phyloP scores from a whole-genome alignment of 2,113 vertebrate species.

The Lucifuga dentata region DNA sequence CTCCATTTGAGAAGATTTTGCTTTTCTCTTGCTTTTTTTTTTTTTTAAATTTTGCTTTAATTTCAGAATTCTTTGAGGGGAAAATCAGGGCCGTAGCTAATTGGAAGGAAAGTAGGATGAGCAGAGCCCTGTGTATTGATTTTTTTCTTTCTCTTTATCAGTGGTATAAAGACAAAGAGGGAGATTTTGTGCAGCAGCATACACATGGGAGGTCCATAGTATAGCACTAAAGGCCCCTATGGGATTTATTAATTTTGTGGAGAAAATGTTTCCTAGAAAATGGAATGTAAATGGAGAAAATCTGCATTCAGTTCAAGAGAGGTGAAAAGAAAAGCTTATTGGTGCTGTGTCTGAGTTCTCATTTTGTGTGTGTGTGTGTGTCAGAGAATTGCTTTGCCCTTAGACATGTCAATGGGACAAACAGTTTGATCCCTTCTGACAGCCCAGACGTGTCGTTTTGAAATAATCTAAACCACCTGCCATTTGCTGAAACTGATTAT shows the following conservation, averaged over 20 bases:
- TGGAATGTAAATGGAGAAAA: conserved; percentile 59
- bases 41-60: conserved; percentile 37
- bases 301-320: conserved; percentile 50
- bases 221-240: conserved; percentile 34
- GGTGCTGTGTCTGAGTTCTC: conserved; percentile 27
- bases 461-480: conserved; percentile 6
- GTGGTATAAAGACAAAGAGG: conserved; percentile 43
- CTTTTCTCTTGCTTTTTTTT: conserved; percentile 16
- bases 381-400: conserved; percentile 16
- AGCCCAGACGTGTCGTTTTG: conserved; percentile 16
- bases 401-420: conserved; percentile 22
- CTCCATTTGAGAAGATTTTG: conserved; percentile 31
- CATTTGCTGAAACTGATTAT: background rate
- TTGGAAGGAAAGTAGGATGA: conserved; percentile 63
- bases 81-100: conserved; percentile 74
- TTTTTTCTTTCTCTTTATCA: conserved; percentile 52
- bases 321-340: conserved; percentile 15
- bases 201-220: conserved; percentile 37
- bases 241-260: conserved; percentile 74
- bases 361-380: conserved; percentile 10
- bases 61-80: conserved; percentile 40
- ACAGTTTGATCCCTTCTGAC: conserved; percentile 14
- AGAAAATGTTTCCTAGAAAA: conserved; percentile 49
- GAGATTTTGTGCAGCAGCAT: conserved; percentile 21
- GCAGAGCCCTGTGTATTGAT: conserved; percentile 63